Percentiles rank a stretch among this genome's conserved stretches.
These are phyloP conservation scores for Vanessa cardui DNA, from an alignment of 2,888 invertebrate genomes.

Conservation along the genomic window DNA sequence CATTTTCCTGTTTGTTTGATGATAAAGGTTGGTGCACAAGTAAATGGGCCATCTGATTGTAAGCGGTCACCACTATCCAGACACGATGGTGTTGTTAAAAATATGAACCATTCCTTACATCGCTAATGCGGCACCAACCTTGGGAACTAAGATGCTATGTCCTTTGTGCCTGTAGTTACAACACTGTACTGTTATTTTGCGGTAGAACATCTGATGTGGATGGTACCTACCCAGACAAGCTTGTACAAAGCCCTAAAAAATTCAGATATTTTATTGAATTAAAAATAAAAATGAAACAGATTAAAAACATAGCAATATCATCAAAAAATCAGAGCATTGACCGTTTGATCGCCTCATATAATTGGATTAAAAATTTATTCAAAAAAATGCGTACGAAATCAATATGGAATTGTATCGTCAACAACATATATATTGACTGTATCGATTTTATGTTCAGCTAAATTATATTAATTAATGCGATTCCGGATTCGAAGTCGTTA, in stretches of 20 bases:
- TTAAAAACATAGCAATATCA: slow-evolving; percentile 5
- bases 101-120: too few species aligned
- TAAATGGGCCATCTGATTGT: too few species aligned
- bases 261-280: neutral
- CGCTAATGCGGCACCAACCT: too few species aligned
- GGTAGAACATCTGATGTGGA: too few species aligned
- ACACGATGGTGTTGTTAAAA: too few species aligned
- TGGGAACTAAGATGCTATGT: too few species aligned
- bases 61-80: too few species aligned
- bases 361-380: slow-evolving; percentile 23
- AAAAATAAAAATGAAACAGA: neutral
- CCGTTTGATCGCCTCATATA: slow-evolving; percentile 14
- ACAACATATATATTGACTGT: neutral
- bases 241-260: too few species aligned
- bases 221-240: too few species aligned
- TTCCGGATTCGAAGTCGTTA: neutral
- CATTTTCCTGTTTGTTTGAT: neutral
- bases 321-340: neutral
- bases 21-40: too few species aligned
- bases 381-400: slow-evolving; percentile 14
- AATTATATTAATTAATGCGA: neutral
- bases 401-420: neutral
- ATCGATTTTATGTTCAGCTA: neutral
- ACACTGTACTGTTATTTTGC: too few species aligned
- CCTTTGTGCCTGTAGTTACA: too few species aligned